These are phyloP conservation scores for Cheilosia vulpina DNA, from an alignment of 2,888 invertebrate species.

Conservation along the genomic window DNA sequence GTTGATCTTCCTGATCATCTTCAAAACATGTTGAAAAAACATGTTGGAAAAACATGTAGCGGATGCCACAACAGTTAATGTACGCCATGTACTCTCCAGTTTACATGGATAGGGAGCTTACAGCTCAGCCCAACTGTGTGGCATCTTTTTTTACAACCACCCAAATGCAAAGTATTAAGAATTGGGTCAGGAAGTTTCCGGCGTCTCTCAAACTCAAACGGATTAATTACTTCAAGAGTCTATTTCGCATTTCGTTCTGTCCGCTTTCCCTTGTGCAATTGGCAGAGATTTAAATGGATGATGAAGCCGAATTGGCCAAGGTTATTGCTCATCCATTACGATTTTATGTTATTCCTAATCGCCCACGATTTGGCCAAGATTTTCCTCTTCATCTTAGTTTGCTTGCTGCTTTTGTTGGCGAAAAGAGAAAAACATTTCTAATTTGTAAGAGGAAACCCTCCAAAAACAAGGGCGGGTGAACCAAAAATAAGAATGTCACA, in stretches of 20 bases:
- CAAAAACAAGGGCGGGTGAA: not conserved
- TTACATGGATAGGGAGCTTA: not conserved
- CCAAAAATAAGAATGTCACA: conserved; percentile 27
- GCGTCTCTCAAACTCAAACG: conserved; percentile 34
- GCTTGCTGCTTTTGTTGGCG: not conserved
- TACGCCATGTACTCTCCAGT: too few species aligned
- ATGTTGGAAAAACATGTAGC: too few species aligned
- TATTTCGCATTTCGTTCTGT: not conserved
- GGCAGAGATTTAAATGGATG: conserved; percentile 52
- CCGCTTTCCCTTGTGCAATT: conserved; percentile 25
- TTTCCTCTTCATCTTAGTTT: conserved; percentile 8
- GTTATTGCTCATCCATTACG: conserved; percentile 55
- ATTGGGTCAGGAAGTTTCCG: conserved; percentile 62
- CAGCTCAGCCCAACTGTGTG: conserved; percentile 1
- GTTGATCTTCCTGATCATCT: too few species aligned
- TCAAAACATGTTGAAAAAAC: too few species aligned
- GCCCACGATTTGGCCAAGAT: conserved; percentile 52
- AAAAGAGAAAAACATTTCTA: conserved; percentile 9
- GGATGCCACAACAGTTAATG: too few species aligned
- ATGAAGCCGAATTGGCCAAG: conserved; percentile 62
- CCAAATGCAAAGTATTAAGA: conserved; percentile 5
- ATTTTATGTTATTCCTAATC: conserved; percentile 24
- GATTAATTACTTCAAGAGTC: conserved; percentile 51
- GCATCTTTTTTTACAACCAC: not conserved
- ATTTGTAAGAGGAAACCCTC: conserved; percentile 15